A percentile compares a stretch with the other conserved stretches of the same genome.
Conservation (phyloP, 1,140 invertebrate species). For the Megathymus violae region DNA sequence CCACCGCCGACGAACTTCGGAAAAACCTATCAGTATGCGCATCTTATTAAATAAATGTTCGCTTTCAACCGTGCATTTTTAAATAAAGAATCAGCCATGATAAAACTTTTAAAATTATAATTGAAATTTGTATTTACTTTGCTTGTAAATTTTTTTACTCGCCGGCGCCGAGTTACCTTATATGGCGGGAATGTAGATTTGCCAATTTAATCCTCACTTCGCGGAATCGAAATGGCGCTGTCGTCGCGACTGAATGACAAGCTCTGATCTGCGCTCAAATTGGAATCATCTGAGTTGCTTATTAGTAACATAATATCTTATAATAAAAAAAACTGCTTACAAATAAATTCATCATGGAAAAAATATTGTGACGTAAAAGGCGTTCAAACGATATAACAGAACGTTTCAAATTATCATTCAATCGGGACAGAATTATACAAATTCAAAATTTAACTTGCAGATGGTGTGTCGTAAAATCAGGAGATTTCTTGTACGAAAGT, state of each 20-base stretch:
- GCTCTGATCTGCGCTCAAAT: constrained; percentile 51
- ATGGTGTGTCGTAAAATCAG: too few relatives aligned
- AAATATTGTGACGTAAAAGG: too few relatives aligned
- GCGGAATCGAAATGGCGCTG: constrained; percentile 60
- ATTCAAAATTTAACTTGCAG: constrained; percentile 54
- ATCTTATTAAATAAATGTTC: constrained; percentile 72
- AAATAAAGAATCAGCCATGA: constrained; percentile 69
- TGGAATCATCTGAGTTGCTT: constrained; percentile 45
- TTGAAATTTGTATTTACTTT: constrained; percentile 81
- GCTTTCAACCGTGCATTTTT: constrained; percentile 56
- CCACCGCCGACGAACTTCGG: constrained; percentile 63
- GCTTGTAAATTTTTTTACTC: constrained; percentile 61
- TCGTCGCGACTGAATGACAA: constrained; percentile 29
- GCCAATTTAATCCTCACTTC: constrained; percentile 71
- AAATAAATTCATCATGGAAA: constrained; percentile 31
- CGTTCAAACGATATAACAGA: too few relatives aligned
- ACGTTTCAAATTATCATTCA: constrained; percentile 45
- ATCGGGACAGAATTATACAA: constrained; percentile 54
- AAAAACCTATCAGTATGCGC: constrained; percentile 80
- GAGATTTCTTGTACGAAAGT: too few relatives aligned
- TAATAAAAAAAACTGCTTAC: constrained; percentile 42
- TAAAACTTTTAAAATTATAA: constrained; percentile 78
- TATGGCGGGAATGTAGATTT: constrained; percentile 68
- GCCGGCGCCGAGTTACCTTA: constrained; percentile 63
- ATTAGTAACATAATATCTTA: constrained; percentile 44